Percentiles rank a stretch among this genome's conserved stretches.
phyloP scores from a whole-genome alignment of 2,113 vertebrate genomes.

The Nestor notabilis region DNA sequence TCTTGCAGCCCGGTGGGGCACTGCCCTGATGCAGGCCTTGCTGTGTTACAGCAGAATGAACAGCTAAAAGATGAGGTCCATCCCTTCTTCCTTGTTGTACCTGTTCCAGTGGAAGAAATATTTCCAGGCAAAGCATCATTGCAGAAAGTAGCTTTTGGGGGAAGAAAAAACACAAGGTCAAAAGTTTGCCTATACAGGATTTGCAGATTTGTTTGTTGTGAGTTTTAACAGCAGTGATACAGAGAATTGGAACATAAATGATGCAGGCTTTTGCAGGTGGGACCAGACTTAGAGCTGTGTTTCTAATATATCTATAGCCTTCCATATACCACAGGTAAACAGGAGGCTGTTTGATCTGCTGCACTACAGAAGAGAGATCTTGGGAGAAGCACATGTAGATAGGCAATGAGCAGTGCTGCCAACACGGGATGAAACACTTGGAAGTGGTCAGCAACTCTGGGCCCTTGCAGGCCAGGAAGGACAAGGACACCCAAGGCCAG shows the following conservation, averaged over 20 bases:
- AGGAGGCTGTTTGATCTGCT: neutral
- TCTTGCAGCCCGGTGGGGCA: rapidly evolving
- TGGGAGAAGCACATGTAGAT: rapidly evolving
- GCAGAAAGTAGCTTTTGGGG: neutral
- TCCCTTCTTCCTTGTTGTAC: neutral
- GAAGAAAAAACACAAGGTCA: rapidly evolving
- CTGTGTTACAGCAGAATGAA: neutral
- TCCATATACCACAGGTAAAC: neutral
- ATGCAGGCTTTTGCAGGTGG: rapidly evolving
- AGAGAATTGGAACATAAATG: neutral
- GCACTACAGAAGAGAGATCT: neutral
- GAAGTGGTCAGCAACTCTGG: neutral
- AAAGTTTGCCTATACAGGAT: neutral
- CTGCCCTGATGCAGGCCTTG: neutral
- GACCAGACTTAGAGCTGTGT: neutral
- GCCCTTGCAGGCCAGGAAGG: neutral
- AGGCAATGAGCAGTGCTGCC: neutral
- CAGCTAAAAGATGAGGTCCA: neutral
- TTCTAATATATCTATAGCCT: neutral
- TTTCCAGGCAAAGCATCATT: neutral
- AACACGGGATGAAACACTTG: rapidly evolving
- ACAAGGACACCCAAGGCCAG: neutral
- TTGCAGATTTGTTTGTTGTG: neutral
- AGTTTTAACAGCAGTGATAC: neutral
- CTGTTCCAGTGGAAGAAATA: neutral